phyloP scores from a whole-genome alignment of 2,797 vertebrate species.

The Hephaestus fuliginosus region DNA sequence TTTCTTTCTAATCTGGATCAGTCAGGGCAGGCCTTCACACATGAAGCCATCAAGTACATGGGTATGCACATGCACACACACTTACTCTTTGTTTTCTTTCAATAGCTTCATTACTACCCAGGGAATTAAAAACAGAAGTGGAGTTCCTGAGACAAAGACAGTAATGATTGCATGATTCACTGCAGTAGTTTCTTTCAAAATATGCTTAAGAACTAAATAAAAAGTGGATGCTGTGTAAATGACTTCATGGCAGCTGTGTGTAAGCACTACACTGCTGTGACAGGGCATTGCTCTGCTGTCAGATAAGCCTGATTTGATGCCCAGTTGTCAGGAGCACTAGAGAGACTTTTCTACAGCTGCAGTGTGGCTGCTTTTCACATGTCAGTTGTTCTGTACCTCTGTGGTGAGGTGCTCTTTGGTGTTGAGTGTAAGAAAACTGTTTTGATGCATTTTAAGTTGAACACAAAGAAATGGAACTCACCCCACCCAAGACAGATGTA shows the following conservation, averaged over 20 bases:
- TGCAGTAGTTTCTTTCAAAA: neutral
- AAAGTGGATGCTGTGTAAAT: neutral
- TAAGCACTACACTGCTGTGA: neutral
- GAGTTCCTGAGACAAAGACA: slow-evolving; percentile 82
- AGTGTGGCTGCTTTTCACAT: neutral
- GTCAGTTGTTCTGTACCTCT: neutral
- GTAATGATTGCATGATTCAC: slow-evolving; percentile 32
- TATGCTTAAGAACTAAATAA: neutral
- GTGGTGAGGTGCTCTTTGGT: neutral
- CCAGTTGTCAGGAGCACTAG: rapidly evolving
- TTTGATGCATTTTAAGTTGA: neutral
- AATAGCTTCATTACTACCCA: slow-evolving; percentile 87
- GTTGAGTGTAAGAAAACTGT: neutral
- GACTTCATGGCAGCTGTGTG: slow-evolving; percentile 4
- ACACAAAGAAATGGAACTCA: slow-evolving; percentile 60
- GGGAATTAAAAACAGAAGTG: slow-evolving; percentile 88
- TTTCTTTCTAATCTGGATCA: neutral
- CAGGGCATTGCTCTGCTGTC: neutral
- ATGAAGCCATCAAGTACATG: neutral
- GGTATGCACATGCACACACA: neutral
- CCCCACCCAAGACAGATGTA: slow-evolving; percentile 91
- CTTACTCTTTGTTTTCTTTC: slow-evolving; percentile 90
- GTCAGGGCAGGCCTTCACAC: neutral
- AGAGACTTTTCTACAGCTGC: neutral
- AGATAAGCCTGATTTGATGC: neutral